Base-by-base conservation (phyloP, 2,888 invertebrate species). In the Luffia ferchaultella region DNA sequence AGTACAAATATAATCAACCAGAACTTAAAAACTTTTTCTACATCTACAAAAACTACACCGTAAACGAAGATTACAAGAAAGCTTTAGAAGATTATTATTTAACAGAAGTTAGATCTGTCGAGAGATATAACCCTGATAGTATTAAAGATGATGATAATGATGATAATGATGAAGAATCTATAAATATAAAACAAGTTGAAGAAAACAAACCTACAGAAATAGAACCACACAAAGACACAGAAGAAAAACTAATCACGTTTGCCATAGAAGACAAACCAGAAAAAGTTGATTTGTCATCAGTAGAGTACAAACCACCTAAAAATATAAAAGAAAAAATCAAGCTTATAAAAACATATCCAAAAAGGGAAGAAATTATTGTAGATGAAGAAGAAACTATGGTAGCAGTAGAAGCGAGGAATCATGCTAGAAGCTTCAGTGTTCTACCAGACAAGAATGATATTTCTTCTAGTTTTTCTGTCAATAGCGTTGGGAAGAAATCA, bases 1-100 rank as follows among this genome's bases (percentile, higher is more conserved):
- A 79, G 53, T 84, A 80, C 56, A 76, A 78, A 65, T 68, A 73
- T 50, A 85, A 85, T 55, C 74, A 78, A 52, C 89, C 89, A 1
- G 87, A 89, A 57, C 73, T 90, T 55, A 88, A 88, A 62, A 89
- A 88, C 59, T 90, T 86, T 78, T 86, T 90, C 60, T 90, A 90
- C 58, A 85, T 90, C 3, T 90, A 89, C 65, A 87, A 87, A 60
- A 89, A 89, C 59, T 86, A 87, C 60, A 86, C 87, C 0, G 86
- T 87, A 2, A 84, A 86, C 53, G 85, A 88, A 42, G 85, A 86
- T 19, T 89, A 86, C 62, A 87, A 86, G 57, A 76, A 86, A 56
- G 68, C 87, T 46, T 63, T 90, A 2, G 76, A 79, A 63, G 83
- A 87, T 47, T 85, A 85, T 59, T 90, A 89, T 56, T 68, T 85